phyloP scores from a whole-genome alignment of 2,888 invertebrate genomes.

The Carpatolechia fugitivella region DNA sequence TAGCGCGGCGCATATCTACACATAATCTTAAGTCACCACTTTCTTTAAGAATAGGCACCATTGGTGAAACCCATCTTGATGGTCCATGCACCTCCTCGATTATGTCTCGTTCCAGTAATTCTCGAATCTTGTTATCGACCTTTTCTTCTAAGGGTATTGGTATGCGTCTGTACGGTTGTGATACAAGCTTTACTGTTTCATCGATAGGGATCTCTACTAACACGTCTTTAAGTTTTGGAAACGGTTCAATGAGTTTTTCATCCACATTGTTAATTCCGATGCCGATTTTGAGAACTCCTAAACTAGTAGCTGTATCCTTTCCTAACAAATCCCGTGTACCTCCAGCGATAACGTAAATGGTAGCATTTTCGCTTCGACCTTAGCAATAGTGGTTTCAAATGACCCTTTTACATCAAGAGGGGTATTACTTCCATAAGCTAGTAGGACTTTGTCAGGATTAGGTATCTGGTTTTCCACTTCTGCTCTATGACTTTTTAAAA shows the following conservation, averaged over 20 bases:
- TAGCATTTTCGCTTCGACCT: neutral
- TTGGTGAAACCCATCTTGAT: conserved; percentile 23
- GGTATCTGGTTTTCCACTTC: conserved; percentile 1
- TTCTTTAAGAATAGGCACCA: too few relatives aligned
- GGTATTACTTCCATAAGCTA: conserved; percentile 19
- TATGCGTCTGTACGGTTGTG: conserved; percentile 17
- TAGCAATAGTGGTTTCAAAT: conserved; percentile 8
- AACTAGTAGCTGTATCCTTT: neutral
- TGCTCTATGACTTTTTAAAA: conserved; percentile 14
- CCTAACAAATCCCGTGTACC: neutral
- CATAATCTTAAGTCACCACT: conserved; percentile 14
- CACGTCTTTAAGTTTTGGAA: conserved; percentile 18
- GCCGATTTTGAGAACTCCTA: conserved; percentile 12
- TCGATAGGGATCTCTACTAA: conserved; percentile 21
- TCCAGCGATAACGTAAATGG: neutral
- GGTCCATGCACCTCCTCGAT: conserved; percentile 22
- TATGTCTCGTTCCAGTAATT: conserved; percentile 20
- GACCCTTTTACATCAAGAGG: conserved; percentile 15
- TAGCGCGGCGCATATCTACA: conserved; percentile 6
- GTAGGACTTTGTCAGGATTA: conserved; percentile 16
- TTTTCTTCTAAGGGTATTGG: conserved; percentile 21
- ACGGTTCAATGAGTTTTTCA: neutral
- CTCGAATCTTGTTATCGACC: conserved; percentile 20
- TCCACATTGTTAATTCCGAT: conserved; percentile 3
- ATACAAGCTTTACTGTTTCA: conserved; percentile 13